Evolutionary conservation across 2,888 invertebrate species (phyloP), one percentile per base, ranked within the genome.

Genomic region (Apantesis nais): DNA sequence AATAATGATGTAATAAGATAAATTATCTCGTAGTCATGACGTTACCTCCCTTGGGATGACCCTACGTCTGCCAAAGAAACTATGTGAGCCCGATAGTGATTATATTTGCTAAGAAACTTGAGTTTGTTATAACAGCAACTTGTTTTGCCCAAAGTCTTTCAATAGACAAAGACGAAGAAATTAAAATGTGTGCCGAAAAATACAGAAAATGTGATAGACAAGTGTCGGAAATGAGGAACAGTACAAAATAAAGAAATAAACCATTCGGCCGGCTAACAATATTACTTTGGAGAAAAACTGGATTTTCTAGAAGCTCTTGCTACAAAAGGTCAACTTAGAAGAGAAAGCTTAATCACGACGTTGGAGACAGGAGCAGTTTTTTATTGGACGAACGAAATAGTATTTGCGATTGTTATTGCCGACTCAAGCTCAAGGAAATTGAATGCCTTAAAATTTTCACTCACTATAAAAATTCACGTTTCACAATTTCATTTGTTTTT

Each of bases 301-400:
- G 67, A 48, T 70, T 69, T 71, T 76, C 71, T 71, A 68, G 65
- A 76, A 74, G 66, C 68, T 63, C 67, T 67, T 62, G 37, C 68
- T 69, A 72, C 68, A 67, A 79, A 81, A 79, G 77, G 79, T 74
- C 74, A 73, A 79, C 70, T 77, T 72, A 67, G 72, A 74, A 77
- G 61, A 74, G 71, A 70, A 77, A 70, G 55, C 71, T 79, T 76
- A 71, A 79, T 79, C 77, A 79, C 71, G 77, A 74, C 70, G 71
- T 65, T 63, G 55, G 16, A 66, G 63, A 41, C 66, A 37, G 37
- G 44, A 64, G 71, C 61, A 44, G 55, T n/a, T 61, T 69, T 58
- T 71, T 71, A 68, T 73, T 67, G 64, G 39, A 70, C 64, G 52
- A 70, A 78, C 14, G 64, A 76, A 72, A 71, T 65, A 25, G 60